Percentiles rank a stretch among this genome's conserved stretches.
Evolutionary conservation across 2,797 vertebrate genomes (phyloP).

Genomic region (Dallia pectoralis): DNA sequence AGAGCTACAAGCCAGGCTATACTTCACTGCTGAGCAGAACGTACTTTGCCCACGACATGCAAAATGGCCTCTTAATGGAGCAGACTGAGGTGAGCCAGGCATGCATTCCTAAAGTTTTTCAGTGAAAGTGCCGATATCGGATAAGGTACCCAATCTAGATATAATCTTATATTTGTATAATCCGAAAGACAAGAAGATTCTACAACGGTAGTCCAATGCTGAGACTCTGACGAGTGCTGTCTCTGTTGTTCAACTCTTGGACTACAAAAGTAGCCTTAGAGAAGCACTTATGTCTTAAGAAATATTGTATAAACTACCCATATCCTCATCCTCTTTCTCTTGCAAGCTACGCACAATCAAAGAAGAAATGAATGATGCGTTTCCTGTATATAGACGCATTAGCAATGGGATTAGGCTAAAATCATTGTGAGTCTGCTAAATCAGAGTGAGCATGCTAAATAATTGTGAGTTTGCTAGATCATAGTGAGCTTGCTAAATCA

Average conservation of each 20-base stretch:
- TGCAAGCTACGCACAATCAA: constrained; percentile 78
- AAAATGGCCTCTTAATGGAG: constrained; percentile 67
- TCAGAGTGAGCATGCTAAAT: too few relatives aligned
- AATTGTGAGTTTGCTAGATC: too few relatives aligned
- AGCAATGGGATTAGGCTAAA: too few relatives aligned
- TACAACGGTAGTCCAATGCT: not conserved
- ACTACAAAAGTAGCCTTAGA: constrained; percentile 71
- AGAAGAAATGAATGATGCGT: constrained; percentile 33
- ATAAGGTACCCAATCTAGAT: not conserved
- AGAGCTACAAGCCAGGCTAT: constrained; percentile 65
- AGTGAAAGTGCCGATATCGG: not conserved
- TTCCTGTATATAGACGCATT: not conserved
- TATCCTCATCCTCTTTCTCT: constrained; percentile 50
- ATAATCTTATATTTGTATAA: not conserved
- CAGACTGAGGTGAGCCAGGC: constrained; percentile 58
- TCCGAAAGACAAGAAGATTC: not conserved
- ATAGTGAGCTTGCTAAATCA: too few relatives aligned
- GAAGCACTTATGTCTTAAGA: constrained; percentile 77
- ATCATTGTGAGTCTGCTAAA: too few relatives aligned
- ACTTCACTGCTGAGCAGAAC: constrained; percentile 59
- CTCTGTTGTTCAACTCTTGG: constrained; percentile 67
- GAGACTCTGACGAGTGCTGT: not conserved
- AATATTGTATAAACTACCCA: constrained; percentile 55
- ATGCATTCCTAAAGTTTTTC: not conserved
- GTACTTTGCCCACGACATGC: constrained; percentile 61